Evolutionary conservation across 2,888 invertebrate genomes (phyloP), one percentile per base, ranked within the genome.

Genomic region (Ligdia adustata): DNA sequence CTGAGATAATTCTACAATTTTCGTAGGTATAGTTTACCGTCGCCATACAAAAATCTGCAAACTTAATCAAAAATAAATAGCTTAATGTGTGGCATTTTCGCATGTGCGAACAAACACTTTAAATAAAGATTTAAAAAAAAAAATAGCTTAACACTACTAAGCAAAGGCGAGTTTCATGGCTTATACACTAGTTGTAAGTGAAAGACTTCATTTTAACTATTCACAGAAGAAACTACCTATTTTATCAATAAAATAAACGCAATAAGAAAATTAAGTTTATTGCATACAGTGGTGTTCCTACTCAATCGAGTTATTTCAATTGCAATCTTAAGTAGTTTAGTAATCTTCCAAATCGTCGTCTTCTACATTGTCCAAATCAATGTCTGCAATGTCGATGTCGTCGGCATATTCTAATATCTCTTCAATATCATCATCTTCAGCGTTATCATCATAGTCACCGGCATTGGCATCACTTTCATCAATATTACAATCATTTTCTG

Each of bases 311-410:
- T n/a, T n/a, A n/a, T n/a, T n/a, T n/a, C n/a, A n/a, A 18, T 18
- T 4, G 6, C 18, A 1, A 4, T 1, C 4, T 18, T 18, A 1
- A 18, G 18, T 24, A 24, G 9, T n/a, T 43, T 40, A 53, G 24
- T 58, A 84, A 57, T 84, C 83, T 60, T 78, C 81, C 20, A 82
- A 72, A 61, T 83, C 82, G 3, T 76, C 75, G 2, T 77, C 79
- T 38, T 71, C 47, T 0, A 62, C 31, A 26, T 69, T 57, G 6
- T 44, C 57, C 6, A 53, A 38, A 11, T 64, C 46, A 11, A 62
- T 33, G n/a, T 54, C 48, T 6, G 47, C 39, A n/a, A 44, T 45
- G 13, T 51, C 45, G 41, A 40, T 37, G 13, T 13, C 45, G n/a
- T 18, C 35, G 24, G 15, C 29, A 15, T 11, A 13, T 3, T 15